Evolutionary conservation across 2,113 vertebrate genomes (phyloP).

Genomic region (Tor tambroides): DNA sequence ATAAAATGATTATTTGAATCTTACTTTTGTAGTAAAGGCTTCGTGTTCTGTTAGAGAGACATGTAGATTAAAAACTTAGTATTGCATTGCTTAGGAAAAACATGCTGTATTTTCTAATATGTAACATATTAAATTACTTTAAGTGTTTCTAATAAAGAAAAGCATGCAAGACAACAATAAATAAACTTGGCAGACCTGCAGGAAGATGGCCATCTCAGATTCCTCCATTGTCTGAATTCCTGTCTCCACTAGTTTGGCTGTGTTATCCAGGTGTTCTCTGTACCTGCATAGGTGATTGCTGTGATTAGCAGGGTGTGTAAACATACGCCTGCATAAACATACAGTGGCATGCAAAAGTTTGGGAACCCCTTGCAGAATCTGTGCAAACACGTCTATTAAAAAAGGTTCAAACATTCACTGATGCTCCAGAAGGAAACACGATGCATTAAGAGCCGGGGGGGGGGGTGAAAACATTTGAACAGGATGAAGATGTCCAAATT

Average conservation of each 20-base stretch:
- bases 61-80: slow-evolving; percentile 5
- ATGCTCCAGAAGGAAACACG: too few relatives aligned
- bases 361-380: too few relatives aligned
- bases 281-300: slow-evolving; percentile 72
- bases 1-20: not conserved
- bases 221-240: slow-evolving; percentile 94
- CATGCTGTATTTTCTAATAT: not conserved
- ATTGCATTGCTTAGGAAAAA: not conserved
- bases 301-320: not conserved
- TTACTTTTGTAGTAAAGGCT: slow-evolving; percentile 89
- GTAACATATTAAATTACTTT: not conserved
- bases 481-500: too few relatives aligned
- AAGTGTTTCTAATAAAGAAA: not conserved
- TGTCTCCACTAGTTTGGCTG: slow-evolving; percentile 89
- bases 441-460: too few relatives aligned
- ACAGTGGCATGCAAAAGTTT: too few relatives aligned
- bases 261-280: slow-evolving; percentile 84
- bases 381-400: too few relatives aligned
- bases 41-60: slow-evolving; percentile 81
- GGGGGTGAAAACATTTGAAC: too few relatives aligned
- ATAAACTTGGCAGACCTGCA: slow-evolving; percentile 81
- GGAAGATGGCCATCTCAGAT: slow-evolving; percentile 92
- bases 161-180: not conserved
- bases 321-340: not conserved
- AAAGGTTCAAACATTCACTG: too few relatives aligned